Evolutionary conservation across 2,113 vertebrate genomes (phyloP), one percentile per base, ranked within the genome.

Genomic region (Erpornis zantholeuca): DNA sequence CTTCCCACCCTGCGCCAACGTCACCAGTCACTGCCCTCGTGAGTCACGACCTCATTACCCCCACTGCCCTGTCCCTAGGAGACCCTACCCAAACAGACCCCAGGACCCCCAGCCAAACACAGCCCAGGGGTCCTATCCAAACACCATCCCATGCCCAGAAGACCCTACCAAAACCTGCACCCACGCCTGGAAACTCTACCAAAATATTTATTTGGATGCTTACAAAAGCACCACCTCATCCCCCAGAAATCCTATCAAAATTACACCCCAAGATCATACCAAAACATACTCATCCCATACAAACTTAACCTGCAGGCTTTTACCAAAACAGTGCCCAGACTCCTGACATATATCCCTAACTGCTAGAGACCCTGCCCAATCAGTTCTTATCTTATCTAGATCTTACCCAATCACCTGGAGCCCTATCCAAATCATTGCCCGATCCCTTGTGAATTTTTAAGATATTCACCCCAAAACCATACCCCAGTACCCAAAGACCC

Each of bases 1-100:
- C 82, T 99, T 99, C 96, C 98, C 97, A 76, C 98, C 98, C 97
- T 99, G 98, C 2, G 93, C 97, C 92, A 98, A 98, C 96, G 78
- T 87, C 77, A 97, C 97, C 4, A 69, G 23, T 7, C 94, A 82
- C 87, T 99, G 99, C 87, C 96, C 98, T 92, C 35, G 97, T 97
- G 33, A 97, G 97, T 96, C 59, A 44, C 0, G 0, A 36, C 23
- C 33, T 40, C 42, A 2, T 3, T 1, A 10, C 6, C 63, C 61
- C 24, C 42, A 10, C 4, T 28, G 35, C 59, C 68, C 57, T 15
- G 12, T 49, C 10, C 66, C 59, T 31, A 24, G 44, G 52, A 93
- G 23, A 71, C n/a, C 27, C 47, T 69, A 49, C 24, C 23, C 36
- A 60, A 64, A 73, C 1, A 82, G 66, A 50, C 20, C 18, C 53